Conservation (phyloP, 2,797 vertebrate species). For the Synaphobranchus kaupii region DNA sequence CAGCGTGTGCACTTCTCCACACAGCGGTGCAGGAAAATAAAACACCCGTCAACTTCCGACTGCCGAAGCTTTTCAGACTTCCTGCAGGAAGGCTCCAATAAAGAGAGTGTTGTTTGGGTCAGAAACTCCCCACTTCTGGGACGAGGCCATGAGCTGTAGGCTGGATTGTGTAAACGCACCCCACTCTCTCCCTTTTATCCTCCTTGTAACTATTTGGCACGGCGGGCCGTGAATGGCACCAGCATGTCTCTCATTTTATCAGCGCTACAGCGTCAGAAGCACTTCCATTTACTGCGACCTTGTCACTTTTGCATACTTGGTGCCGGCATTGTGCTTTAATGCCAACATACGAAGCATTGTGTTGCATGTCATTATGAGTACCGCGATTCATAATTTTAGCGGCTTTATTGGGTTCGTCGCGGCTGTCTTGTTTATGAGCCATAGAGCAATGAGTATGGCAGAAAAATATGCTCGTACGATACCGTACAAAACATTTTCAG, state of each 20-base stretch:
- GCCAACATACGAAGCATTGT: neutral
- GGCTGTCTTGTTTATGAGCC: neutral
- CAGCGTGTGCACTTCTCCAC: neutral
- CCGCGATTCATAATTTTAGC: neutral
- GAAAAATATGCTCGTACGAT: neutral
- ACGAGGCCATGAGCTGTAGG: constrained; percentile 39
- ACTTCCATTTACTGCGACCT: neutral
- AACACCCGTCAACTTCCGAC: constrained; percentile 4
- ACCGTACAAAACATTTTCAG: neutral
- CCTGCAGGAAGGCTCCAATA: constrained; percentile 26
- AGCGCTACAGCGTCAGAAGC: constrained; percentile 20
- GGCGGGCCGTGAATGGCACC: constrained; percentile 33
- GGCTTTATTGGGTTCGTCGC: neutral
- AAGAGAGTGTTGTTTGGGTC: constrained; percentile 42
- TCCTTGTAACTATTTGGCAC: constrained; percentile 36
- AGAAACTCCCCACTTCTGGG: constrained; percentile 35
- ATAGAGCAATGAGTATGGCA: neutral
- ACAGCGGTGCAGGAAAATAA: constrained; percentile 1
- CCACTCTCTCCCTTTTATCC: constrained; percentile 38
- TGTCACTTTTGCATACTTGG: neutral
- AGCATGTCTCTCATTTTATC: constrained; percentile 35
- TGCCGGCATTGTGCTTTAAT: neutral
- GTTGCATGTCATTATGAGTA: neutral
- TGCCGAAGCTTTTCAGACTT: constrained; percentile 22
- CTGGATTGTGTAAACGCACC: constrained; percentile 40